Conservation (phyloP, 2,797 vertebrate species). For the Columba guinea region DNA sequence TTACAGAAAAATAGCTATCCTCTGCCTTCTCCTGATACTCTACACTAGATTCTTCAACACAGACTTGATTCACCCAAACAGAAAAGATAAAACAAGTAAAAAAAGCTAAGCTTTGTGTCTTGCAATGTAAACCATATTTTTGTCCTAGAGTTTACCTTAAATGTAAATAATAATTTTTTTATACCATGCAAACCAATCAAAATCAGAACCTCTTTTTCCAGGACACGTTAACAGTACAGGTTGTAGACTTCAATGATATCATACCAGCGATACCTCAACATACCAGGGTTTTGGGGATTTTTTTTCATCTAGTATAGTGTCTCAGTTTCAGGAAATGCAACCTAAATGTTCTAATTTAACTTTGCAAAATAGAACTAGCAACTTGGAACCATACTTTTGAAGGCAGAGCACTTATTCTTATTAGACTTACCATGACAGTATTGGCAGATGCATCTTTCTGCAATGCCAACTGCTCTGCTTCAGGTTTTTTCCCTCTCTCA, state of each 20-base stretch:
- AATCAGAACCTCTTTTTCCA: not conserved
- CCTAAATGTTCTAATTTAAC: not conserved
- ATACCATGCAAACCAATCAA: not conserved
- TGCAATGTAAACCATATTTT: not conserved
- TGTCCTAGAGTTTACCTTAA: not conserved
- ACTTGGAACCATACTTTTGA: not conserved
- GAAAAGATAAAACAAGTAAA: not conserved
- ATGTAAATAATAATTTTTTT: not conserved
- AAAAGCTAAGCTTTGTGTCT: not conserved
- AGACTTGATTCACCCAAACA: not conserved
- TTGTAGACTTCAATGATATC: not conserved
- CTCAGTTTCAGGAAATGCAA: not conserved
- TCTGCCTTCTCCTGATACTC: not conserved
- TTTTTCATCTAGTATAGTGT: not conserved
- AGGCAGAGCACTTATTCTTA: not conserved
- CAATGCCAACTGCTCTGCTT: not conserved
- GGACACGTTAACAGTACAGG: not conserved
- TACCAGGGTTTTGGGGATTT: not conserved
- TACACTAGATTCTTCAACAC: not conserved
- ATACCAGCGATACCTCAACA: not conserved
- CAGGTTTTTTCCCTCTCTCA: not conserved
- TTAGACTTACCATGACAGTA: slow-evolving; percentile 36
- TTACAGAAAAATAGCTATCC: not conserved
- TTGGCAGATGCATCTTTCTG: slow-evolving; percentile 12
- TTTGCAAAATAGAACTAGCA: not conserved